Base-by-base conservation (phyloP, 2,888 invertebrate species). In the Aromia moschata region DNA sequence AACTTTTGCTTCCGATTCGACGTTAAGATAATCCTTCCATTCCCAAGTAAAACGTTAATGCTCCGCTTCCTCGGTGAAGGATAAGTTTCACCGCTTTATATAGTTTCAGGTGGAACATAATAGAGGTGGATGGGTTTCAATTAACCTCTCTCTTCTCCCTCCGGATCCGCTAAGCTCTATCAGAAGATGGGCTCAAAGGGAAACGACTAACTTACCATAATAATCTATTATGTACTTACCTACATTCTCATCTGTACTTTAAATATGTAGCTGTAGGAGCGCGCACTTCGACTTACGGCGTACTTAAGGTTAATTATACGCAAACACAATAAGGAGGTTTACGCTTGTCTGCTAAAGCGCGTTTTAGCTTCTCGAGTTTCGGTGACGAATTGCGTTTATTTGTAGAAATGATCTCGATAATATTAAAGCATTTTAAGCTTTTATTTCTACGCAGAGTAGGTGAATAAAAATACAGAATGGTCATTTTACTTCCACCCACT, bases 101-200 rank as follows among this genome's bases (percentile, higher is more conserved):
- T 68, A 70, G 66, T 70, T 62, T 76, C 77, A 78, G 79, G 79
- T 79, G 76, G 74, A 76, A 73, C 74, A 72, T 72, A 79, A 78
- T 77, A 72, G 76, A 77, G 77, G 77, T 77, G 74, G 77, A 78
- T 77, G 74, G 77, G 71, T 78, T 79, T 79, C 78, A 79, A 79
- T 79, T 79, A 79, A 78, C 78, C 77, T 78, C 73, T 33, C n/a
- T 64, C 70, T 66, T 68, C 70, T 66, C 70, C 63, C 65, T 64
- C 64, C 62, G 55, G 68, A 60, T 56, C 58, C 64, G 52, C 60
- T 61, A 60, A 62, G 62, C 60, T 58, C 65, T 61, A 67, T 70
- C 65, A 62, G 69, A 57, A 58, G 40, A 59, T 52, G 71, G 72
- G 70, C 71, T 74, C 74, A 71, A 74, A 73, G 74, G 74, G 73